Conservation (phyloP, 2,113 vertebrate genomes). For the Anguilla japonica region DNA sequence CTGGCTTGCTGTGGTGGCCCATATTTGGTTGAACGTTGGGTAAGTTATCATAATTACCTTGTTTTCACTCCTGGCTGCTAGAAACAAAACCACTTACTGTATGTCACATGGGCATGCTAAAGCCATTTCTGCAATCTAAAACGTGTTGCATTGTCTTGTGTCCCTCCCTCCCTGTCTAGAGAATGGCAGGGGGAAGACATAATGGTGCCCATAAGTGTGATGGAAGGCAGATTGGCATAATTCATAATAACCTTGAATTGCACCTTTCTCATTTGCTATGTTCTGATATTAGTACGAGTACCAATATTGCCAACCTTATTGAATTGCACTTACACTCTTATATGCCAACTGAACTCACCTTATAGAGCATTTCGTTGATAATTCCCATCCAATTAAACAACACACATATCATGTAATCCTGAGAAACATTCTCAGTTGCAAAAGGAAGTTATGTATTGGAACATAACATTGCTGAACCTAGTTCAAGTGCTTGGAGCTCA, state of each 20-base stretch:
- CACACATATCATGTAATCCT: neutral
- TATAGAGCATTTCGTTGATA: neutral
- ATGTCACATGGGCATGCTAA: neutral
- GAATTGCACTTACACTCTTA: neutral
- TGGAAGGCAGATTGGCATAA: neutral
- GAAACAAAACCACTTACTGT: neutral
- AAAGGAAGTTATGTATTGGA: neutral
- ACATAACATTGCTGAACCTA: neutral
- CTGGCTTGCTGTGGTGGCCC: neutral
- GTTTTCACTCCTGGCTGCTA: too few species aligned
- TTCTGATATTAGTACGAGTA: too few species aligned
- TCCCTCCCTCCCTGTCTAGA: too few species aligned
- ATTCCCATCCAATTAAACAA: neutral
- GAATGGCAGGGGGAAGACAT: too few species aligned
- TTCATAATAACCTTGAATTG: neutral
- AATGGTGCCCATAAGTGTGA: neutral
- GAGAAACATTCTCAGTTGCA: neutral
- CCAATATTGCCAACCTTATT: too few species aligned
- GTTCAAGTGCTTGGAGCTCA: constrained; percentile 21
- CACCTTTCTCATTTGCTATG: neutral
- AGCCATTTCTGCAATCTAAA: too few species aligned
- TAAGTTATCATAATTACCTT: neutral
- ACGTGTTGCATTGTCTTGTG: too few species aligned
- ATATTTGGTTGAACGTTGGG: neutral
- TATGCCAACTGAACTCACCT: neutral